These are phyloP conservation scores for Podarcis lilfordi DNA, from an alignment of 2,797 vertebrate genomes.

Conservation along the genomic window DNA sequence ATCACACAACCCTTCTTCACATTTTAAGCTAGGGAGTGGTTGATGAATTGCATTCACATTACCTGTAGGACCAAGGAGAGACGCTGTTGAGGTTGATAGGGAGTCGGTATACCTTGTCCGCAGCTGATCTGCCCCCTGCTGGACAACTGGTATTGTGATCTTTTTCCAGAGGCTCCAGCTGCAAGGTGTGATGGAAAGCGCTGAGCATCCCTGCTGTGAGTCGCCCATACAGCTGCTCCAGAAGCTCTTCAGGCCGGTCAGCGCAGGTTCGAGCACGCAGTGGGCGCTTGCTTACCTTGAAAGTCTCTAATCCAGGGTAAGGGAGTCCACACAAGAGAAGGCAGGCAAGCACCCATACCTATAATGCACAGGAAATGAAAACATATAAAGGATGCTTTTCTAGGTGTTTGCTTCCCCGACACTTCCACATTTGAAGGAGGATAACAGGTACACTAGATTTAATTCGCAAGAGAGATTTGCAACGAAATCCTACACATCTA, in stretches of 20 bases:
- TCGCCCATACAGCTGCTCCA: constrained; percentile 94
- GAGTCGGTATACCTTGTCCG: constrained; percentile 78
- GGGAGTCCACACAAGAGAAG: constrained; percentile 67
- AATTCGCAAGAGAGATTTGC: neutral
- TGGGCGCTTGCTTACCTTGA: constrained; percentile 75
- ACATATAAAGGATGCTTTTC: neutral
- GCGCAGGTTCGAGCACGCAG: constrained; percentile 81
- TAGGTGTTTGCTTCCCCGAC: neutral
- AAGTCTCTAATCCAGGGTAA: constrained; percentile 59
- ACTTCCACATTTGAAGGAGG: neutral
- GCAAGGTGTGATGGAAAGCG: constrained; percentile 94
- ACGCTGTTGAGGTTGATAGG: constrained; percentile 91
- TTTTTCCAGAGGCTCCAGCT: constrained; percentile 86
- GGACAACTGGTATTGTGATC: constrained; percentile 87
- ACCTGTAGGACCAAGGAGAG: constrained; percentile 96
- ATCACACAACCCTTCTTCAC: neutral
- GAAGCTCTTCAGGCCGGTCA: constrained; percentile 90
- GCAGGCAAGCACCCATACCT: constrained; percentile 60
- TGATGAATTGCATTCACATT: constrained; percentile 38
- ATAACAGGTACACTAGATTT: neutral
- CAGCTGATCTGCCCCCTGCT: constrained; percentile 62
- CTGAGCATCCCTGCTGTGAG: constrained; percentile 91
- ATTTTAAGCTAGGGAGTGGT: neutral
- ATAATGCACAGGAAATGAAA: constrained; percentile 22
- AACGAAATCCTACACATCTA: neutral